Base-by-base conservation (phyloP, 2,113 vertebrate species). In the Tyrannus savana region DNA sequence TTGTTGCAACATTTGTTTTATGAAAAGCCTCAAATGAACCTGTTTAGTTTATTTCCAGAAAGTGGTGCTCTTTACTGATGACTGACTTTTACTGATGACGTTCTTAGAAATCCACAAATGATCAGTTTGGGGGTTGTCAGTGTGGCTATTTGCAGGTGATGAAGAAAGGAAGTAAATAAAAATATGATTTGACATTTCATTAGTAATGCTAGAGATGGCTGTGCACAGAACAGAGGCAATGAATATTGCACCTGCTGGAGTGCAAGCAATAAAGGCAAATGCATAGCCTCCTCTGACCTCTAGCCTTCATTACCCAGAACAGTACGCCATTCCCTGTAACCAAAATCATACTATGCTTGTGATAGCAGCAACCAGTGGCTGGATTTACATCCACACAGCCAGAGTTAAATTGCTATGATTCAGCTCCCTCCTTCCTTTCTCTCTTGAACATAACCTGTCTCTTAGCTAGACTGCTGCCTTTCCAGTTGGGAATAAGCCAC, bases 401-500 rank as follows among this genome's bases (percentile, higher is more conserved):
- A 0, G 89, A 92, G 87, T 41, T 94, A 96, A 97, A 97, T 96
- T 95, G 91, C 95, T 97, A 76, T 97, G 94, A 96, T 96, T 96
- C 95, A 97, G 80, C 95, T 87, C 62, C 94, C 91, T 93, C 95
- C 87, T 96, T 96, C 81, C 87, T 91, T 96, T 94, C 91, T 95
- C 49, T 93, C 89, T 96, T 76, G 93, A 96, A 96, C 74, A 89
- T 95, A 96, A 96, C 95, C 94, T 94, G 93, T 96, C 94, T 97
- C 89, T 89, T 93, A 91, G 77, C 93, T 96, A 95, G 94, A 95
- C 94, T 96, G 91, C 93, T 97, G 95, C 94, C 91, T 97, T 96
- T 97, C 96, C 95, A 95, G 91, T 97, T 96, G 86, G 89, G 94
- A 96, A 97, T 95, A 96, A 95, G 95, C 94, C 93, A 95, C 89